phyloP scores from a whole-genome alignment of 2,113 vertebrate species.

The Hemiprocne comata region DNA sequence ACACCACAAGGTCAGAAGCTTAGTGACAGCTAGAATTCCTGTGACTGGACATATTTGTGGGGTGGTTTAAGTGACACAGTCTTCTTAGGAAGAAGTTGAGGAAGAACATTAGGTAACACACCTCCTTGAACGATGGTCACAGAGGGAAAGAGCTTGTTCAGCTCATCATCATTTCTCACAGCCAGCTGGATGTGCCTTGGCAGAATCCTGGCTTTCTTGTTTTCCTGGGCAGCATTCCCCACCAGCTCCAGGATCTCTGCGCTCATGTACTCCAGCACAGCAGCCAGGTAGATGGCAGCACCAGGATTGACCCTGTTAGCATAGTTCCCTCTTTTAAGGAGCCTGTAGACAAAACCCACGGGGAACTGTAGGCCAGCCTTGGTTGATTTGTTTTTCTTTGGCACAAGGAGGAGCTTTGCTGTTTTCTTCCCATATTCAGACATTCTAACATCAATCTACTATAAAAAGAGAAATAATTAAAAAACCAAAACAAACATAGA shows the following conservation, averaged over 20 bases:
- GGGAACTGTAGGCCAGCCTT: constrained; percentile 80
- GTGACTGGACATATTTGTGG: background rate
- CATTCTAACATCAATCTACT: constrained; percentile 50
- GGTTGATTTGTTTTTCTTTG: constrained; percentile 21
- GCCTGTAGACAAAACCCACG: constrained; percentile 71
- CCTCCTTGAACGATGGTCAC: constrained; percentile 80
- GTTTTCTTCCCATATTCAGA: constrained; percentile 78
- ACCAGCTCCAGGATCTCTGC: constrained; percentile 82
- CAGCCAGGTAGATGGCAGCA: constrained; percentile 75
- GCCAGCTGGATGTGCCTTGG: constrained; percentile 82
- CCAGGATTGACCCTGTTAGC: constrained; percentile 55
- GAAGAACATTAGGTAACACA: constrained; percentile 77
- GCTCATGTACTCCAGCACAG: constrained; percentile 78
- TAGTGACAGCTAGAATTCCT: background rate
- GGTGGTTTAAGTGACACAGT: background rate
- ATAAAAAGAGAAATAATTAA: background rate
- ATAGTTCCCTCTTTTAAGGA: constrained; percentile 71
- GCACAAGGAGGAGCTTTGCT: background rate
- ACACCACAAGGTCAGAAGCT: background rate
- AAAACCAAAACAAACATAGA: background rate
- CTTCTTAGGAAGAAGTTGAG: constrained; percentile 75
- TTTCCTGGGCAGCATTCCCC: constrained; percentile 74
- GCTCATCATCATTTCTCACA: constrained; percentile 79
- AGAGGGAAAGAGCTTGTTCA: constrained; percentile 69
- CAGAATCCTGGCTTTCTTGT: constrained; percentile 74